Conservation (phyloP, 2,888 invertebrate genomes). For the Iphiclides podalirius region DNA sequence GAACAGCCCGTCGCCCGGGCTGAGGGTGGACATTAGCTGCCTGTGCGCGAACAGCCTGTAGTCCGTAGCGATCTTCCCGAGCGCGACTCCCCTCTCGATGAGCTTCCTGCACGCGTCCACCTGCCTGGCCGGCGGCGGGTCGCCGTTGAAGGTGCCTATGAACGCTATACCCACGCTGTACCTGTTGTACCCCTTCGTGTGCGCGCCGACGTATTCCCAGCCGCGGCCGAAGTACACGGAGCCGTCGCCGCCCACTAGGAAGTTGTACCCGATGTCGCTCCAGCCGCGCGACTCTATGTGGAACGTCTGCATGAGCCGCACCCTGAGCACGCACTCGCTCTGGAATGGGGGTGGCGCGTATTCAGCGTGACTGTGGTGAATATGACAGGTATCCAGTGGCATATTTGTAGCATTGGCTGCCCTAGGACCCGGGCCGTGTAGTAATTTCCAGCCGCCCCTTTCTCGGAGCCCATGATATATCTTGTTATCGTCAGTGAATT, state of each 20-base stretch:
- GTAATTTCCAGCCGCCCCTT: no score
- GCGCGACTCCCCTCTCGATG: constrained; percentile 81
- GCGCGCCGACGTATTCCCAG: constrained; percentile 87
- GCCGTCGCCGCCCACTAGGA: constrained; percentile 89
- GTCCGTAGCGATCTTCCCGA: constrained; percentile 80
- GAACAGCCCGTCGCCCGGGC: constrained; percentile 84
- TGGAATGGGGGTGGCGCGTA: no score
- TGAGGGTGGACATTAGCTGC: constrained; percentile 83
- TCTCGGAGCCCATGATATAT: no score
- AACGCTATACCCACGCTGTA: constrained; percentile 85
- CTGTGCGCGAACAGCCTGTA: constrained; percentile 85
- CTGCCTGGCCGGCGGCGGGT: constrained; percentile 67
- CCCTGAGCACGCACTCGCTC: constrained; percentile 80
- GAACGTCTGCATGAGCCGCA: constrained; percentile 82
- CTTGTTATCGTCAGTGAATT: no score
- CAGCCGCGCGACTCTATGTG: constrained; percentile 84
- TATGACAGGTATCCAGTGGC: no score
- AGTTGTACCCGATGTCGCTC: constrained; percentile 88
- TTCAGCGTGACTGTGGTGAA: no score
- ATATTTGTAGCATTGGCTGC: no score
- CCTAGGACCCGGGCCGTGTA: no score
- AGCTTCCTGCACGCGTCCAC: constrained; percentile 82
- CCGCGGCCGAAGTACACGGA: constrained; percentile 86
- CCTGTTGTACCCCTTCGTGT: constrained; percentile 83
- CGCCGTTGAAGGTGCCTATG: constrained; percentile 84